phyloP scores from a whole-genome alignment of 2,797 vertebrate species.

The Diplodus sargus region DNA sequence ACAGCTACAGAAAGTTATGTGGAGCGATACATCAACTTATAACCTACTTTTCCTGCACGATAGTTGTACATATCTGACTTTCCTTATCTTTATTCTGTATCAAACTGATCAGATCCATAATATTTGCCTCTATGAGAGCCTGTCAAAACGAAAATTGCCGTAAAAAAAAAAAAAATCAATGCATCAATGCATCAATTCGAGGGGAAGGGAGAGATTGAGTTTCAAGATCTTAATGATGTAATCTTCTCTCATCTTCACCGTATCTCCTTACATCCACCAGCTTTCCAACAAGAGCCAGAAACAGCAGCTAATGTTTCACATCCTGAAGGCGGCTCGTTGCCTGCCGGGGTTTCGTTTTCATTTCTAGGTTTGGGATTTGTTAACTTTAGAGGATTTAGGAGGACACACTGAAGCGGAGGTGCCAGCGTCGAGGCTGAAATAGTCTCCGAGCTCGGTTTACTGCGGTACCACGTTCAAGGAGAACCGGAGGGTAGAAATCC shows the following conservation, averaged over 20 bases:
- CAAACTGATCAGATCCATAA: background rate
- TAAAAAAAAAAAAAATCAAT: conserved; percentile 47
- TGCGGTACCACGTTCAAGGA: conserved; percentile 56
- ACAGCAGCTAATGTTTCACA: conserved; percentile 55
- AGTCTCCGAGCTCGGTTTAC: conserved; percentile 63
- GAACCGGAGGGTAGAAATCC: conserved; percentile 59
- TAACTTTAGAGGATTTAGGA: conserved; percentile 39
- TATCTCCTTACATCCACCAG: conserved; percentile 50
- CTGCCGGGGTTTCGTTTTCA: conserved; percentile 41
- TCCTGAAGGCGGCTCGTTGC: conserved; percentile 38
- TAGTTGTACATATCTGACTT: background rate
- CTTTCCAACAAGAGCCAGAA: conserved; percentile 44
- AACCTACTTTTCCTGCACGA: background rate
- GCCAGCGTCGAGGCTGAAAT: conserved; percentile 52
- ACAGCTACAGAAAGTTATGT: background rate
- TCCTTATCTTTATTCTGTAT: background rate
- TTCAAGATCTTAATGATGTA: conserved; percentile 59
- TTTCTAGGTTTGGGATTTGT: conserved; percentile 59
- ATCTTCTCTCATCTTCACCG: conserved; percentile 28
- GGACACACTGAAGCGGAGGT: conserved; percentile 46
- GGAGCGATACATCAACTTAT: background rate
- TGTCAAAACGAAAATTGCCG: conserved; percentile 2
- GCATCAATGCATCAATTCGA: conserved; percentile 44
- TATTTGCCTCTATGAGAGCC: background rate
- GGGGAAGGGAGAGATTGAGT: conserved; percentile 48